Percentiles rank a stretch among this genome's conserved stretches.
These are phyloP conservation scores for Vidua macroura DNA, from an alignment of 2,113 vertebrate genomes.

Conservation along the genomic window DNA sequence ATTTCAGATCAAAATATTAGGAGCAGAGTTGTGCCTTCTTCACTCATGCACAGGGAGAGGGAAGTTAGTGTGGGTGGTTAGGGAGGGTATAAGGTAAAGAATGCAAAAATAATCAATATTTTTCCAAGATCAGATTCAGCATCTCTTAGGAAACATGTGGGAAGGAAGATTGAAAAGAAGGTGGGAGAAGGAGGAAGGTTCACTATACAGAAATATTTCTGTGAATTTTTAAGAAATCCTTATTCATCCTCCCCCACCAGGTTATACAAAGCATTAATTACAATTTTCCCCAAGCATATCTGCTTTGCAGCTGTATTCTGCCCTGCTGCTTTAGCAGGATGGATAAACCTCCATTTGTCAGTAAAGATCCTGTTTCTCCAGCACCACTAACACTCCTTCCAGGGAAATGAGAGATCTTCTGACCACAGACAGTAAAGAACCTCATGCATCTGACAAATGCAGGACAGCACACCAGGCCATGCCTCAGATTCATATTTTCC, in stretches of 20 bases:
- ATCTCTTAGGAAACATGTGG: not conserved
- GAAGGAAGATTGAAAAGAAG: conserved; percentile 21
- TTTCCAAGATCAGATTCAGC: not conserved
- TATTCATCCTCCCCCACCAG: not conserved
- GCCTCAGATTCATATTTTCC: not conserved
- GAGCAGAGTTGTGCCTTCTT: not conserved
- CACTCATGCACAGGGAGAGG: not conserved
- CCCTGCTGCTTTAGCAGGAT: not conserved
- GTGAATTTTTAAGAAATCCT: not conserved
- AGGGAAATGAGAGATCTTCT: not conserved
- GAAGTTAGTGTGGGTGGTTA: not conserved
- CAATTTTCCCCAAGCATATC: not conserved
- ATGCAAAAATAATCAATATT: not conserved
- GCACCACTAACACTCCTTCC: not conserved
- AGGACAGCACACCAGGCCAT: not conserved
- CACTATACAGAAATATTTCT: not conserved
- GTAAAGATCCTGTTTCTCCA: not conserved
- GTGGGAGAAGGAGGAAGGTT: not conserved
- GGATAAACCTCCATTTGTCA: not conserved
- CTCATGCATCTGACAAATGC: not conserved
- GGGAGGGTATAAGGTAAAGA: not conserved
- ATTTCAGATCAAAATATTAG: not conserved
- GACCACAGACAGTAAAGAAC: not conserved
- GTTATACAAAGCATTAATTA: conserved; percentile 38
- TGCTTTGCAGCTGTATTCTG: not conserved